phyloP scores from a whole-genome alignment of 30 jellyfish, hydroid and myxozoan genomes.

The Turritopsis dohrnii region DNA sequence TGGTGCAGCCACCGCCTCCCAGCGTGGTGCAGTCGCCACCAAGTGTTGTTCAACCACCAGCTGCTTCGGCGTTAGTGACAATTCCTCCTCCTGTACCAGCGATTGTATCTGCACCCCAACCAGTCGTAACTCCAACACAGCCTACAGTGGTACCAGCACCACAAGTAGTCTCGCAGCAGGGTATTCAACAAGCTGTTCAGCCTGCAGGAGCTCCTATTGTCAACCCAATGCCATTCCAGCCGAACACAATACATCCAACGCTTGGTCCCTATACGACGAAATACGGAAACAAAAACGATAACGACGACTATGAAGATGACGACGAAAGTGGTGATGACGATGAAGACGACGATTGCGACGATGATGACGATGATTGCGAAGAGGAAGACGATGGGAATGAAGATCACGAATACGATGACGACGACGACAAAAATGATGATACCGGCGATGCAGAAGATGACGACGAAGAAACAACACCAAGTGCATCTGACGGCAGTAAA shows the following conservation, averaged over 20 bases:
- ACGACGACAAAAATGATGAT: background rate
- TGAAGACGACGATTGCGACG: background rate
- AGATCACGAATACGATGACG: background rate
- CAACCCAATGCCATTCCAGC: background rate
- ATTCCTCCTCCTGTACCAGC: slow-evolving; percentile 1
- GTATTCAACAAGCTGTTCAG: background rate
- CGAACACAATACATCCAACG: background rate
- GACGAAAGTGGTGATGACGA: background rate
- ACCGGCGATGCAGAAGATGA: background rate
- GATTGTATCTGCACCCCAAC: background rate
- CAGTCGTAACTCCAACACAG: background rate
- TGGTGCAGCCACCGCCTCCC: background rate
- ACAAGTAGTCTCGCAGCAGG: background rate
- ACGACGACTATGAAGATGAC: background rate
- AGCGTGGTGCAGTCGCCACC: background rate
- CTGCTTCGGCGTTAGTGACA: slow-evolving; percentile 6
- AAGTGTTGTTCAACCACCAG: background rate
- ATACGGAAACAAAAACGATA: background rate
- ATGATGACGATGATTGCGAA: background rate
- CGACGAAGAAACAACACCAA: background rate
- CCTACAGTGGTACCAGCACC: background rate
- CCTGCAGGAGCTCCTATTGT: background rate
- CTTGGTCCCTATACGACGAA: background rate
- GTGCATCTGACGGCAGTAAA: background rate
- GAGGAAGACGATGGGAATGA: background rate